Evolutionary conservation across 2,888 invertebrate species (phyloP), one percentile per base, ranked within the genome.

Genomic region (Dryadula phaetusa): DNA sequence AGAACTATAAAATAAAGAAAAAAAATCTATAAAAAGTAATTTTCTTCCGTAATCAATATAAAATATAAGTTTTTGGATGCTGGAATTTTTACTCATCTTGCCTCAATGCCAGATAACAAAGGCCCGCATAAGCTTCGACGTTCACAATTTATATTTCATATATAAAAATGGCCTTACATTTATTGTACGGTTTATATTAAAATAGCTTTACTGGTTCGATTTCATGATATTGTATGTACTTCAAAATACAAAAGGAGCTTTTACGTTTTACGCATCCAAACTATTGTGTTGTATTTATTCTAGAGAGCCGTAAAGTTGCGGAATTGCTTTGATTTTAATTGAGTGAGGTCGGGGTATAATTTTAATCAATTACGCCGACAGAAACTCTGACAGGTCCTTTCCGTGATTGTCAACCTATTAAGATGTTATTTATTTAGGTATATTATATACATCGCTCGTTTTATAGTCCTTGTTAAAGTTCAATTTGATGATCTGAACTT

Each of bases 361-460:
- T 66, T 64, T 47, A 72, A 72, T 72, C 72, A 72, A 68, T 70
- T 68, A 68, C 5, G 58, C 49, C 62, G 62, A 52, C 70, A 20
- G 65, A 46, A 64, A 70, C 64, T 70, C 65, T 56, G 70, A 67
- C 70, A 70, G 69, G 40, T 67, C 46, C 65, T 56, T 53, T 40
- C 46, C 18, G 22, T 8, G 37, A 25, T 58, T 49, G 58, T 49
- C 47, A 25, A 28, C 22, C 37, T 54, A 44, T 47, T 47, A n/a
- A n/a, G 7, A 16, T 18, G 28, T 28, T 44, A 16, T 46, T 46
- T 32, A 28, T 46, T 44, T 56, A 16, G 10, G 14, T 37, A 8
- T 22, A 40, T n/a, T 40, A 56, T 56, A 16, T 56, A 5, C 0
- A 14, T 22, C n/a, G n/a, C n/a, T n/a, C n/a, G n/a, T n/a, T n/a